Evolutionary conservation across 2,797 vertebrate genomes (phyloP).

Genomic region (Balearica regulorum): DNA sequence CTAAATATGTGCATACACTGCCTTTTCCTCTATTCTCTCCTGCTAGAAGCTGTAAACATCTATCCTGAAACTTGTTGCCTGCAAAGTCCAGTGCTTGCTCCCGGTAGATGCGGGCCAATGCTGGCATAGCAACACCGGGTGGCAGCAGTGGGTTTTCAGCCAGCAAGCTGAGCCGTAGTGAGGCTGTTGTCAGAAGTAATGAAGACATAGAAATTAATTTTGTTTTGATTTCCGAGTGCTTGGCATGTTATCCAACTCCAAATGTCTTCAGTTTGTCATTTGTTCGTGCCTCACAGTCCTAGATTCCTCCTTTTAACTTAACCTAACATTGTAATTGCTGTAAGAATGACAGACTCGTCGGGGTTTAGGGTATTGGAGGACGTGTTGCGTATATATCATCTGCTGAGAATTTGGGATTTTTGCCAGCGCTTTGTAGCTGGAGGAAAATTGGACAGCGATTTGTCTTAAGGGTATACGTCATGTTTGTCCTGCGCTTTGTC

Average conservation of each 20-base stretch:
- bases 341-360: neutral
- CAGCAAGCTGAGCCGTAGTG: neutral
- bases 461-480: neutral
- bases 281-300: neutral
- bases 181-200: constrained; percentile 44
- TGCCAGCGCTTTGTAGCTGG: neutral
- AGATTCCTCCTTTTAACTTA: neutral
- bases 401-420: neutral
- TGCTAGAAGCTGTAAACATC: neutral
- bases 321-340: neutral
- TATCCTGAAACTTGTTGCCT: rapidly evolving
- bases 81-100: neutral
- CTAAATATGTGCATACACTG: neutral
- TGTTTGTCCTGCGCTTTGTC: constrained; percentile 9
- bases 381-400: neutral
- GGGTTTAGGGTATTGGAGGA: neutral
- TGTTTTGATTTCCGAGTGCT: neutral
- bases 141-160: constrained; percentile 77
- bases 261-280: neutral
- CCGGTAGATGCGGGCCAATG: neutral
- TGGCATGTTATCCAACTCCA: neutral
- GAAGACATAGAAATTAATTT: constrained; percentile 23
- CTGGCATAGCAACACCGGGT: constrained; percentile 65
- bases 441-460: neutral
- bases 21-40: neutral